Conservation (phyloP, 2,797 vertebrate genomes). For the Chelidonichthys spinosus region DNA sequence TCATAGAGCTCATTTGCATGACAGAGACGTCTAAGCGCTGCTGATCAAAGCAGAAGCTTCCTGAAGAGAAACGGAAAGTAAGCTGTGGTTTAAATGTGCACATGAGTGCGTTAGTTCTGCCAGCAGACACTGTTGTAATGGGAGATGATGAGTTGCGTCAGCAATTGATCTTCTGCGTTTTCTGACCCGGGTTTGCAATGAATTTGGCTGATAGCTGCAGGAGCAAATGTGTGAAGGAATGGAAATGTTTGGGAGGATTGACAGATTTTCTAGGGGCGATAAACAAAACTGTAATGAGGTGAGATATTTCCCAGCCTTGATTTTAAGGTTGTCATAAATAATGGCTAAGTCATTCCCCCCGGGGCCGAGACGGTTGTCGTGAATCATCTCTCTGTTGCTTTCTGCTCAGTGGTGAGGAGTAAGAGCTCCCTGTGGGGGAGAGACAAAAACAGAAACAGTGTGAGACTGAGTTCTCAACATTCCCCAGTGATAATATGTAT, state of each 20-base stretch:
- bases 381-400: constrained; percentile 54
- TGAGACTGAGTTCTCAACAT: constrained; percentile 36
- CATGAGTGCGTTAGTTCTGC: constrained; percentile 49
- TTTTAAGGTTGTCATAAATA: constrained; percentile 27
- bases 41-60: constrained; percentile 76
- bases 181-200: constrained; percentile 2
- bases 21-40: constrained; percentile 48
- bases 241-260: constrained; percentile 55
- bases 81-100: constrained; percentile 64
- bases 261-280: neutral
- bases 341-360: constrained; percentile 45
- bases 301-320: constrained; percentile 38
- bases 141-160: constrained; percentile 54
- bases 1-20: constrained; percentile 71
- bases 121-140: constrained; percentile 55
- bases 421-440: constrained; percentile 66
- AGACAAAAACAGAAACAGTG: constrained; percentile 39
- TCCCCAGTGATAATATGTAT: constrained; percentile 7
- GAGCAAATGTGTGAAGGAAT: constrained; percentile 18
- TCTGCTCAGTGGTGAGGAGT: constrained; percentile 31
- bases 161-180: constrained; percentile 12
- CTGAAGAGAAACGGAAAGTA: constrained; percentile 84
- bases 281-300: constrained; percentile 16
- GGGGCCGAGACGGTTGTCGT: constrained; percentile 26
- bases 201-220: neutral